phyloP scores from a whole-genome alignment of 1,140 invertebrate genomes.

The Anastrepha obliqua region DNA sequence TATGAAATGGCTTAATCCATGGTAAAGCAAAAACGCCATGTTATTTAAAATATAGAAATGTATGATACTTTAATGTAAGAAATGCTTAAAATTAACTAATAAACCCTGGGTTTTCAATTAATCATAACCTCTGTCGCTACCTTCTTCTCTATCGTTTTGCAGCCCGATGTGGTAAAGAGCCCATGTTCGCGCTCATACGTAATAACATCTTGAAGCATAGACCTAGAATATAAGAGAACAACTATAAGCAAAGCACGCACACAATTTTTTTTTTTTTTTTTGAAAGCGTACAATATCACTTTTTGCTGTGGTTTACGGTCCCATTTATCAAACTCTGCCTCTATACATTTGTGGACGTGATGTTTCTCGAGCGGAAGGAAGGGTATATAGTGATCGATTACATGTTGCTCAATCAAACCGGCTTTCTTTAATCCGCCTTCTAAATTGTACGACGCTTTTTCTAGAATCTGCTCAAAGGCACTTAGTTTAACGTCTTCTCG shows the following conservation, averaged over 20 bases:
- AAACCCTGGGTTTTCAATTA: background rate
- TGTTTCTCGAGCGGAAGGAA: constrained; percentile 92
- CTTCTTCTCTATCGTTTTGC: constrained; percentile 79
- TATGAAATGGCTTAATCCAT: constrained; percentile 80
- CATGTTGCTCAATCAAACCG: constrained; percentile 85
- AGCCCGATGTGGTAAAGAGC: constrained; percentile 78
- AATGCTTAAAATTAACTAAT: background rate
- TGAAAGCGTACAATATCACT: constrained; percentile 76
- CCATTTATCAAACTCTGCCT: constrained; percentile 77
- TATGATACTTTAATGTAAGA: background rate
- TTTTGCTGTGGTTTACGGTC: constrained; percentile 70
- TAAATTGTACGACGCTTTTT: constrained; percentile 84
- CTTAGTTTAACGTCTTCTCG: constrained; percentile 81
- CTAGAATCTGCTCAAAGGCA: constrained; percentile 86
- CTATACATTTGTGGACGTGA: constrained; percentile 87
- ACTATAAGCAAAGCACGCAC: background rate
- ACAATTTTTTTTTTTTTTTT: background rate
- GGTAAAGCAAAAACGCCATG: constrained; percentile 59
- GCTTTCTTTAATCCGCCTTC: constrained; percentile 86
- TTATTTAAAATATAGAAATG: background rate
- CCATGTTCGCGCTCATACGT: constrained; percentile 74
- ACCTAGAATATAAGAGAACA: constrained; percentile 59
- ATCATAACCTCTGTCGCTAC: constrained; percentile 69
- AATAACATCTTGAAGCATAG: constrained; percentile 75
- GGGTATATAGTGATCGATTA: constrained; percentile 95